Evolutionary conservation across 2,113 vertebrate species (phyloP).

Genomic region (Stegostoma tigrinum): DNA sequence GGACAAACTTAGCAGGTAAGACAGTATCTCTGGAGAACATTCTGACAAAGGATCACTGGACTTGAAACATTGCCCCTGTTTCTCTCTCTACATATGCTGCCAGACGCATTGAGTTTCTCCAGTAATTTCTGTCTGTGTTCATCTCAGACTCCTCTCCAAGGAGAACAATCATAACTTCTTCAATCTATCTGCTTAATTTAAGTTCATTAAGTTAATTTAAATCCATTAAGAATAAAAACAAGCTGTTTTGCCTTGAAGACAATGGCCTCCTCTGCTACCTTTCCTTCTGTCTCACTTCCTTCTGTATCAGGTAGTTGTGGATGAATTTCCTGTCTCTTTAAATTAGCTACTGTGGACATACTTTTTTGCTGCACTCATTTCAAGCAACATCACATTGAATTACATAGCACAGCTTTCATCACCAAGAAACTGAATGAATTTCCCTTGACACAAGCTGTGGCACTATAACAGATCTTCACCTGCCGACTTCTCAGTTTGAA

Average conservation of each 20-base stretch:
- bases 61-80: too few relatives aligned
- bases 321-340: background rate
- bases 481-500: background rate
- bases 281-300: background rate
- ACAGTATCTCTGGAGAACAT: too few relatives aligned
- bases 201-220: too few relatives aligned
- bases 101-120: too few relatives aligned
- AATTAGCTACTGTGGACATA: background rate
- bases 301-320: background rate
- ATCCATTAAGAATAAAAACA: too few relatives aligned
- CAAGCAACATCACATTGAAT: background rate
- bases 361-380: background rate
- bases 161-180: too few relatives aligned
- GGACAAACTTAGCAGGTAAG: too few relatives aligned
- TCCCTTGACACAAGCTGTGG: background rate
- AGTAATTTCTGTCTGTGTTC: too few relatives aligned
- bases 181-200: too few relatives aligned
- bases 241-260: background rate
- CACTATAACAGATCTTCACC: background rate
- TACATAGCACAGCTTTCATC: background rate
- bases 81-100: too few relatives aligned
- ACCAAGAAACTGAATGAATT: background rate
- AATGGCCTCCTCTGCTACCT: background rate
- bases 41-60: too few relatives aligned
- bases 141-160: too few relatives aligned